phyloP scores from a whole-genome alignment of 2,888 invertebrate genomes.

The Terebella lapidaria region DNA sequence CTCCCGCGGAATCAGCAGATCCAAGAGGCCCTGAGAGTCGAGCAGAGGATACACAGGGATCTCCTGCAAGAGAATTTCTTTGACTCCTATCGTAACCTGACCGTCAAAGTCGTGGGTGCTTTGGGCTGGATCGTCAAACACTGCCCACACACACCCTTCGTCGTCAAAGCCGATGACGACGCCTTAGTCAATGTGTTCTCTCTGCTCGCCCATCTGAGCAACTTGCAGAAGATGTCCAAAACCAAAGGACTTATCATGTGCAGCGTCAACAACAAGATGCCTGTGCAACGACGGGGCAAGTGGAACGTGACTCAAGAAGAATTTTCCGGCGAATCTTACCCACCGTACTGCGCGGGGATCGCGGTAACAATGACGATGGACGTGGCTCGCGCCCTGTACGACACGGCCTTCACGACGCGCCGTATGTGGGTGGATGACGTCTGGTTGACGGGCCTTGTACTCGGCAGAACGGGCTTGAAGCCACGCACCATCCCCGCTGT shows the following conservation, averaged over 20 bases:
- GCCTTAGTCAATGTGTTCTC: slow-evolving; percentile 1
- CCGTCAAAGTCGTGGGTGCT: neutral
- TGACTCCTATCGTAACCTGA: neutral
- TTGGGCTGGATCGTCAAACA: neutral
- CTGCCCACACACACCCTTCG: neutral
- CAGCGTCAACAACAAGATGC: neutral
- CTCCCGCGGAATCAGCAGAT: neutral
- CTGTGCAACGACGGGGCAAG: neutral
- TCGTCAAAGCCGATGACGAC: slow-evolving; percentile 1
- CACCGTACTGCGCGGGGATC: slow-evolving; percentile 1
- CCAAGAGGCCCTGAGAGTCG: neutral
- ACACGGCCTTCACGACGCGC: neutral
- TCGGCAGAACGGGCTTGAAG: neutral
- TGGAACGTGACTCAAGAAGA: neutral
- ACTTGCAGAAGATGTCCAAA: neutral
- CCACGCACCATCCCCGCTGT: neutral
- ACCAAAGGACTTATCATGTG: neutral
- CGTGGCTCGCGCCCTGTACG: slow-evolving; percentile 1
- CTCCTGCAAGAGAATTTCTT: neutral
- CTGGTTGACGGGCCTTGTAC: neutral
- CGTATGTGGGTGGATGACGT: neutral
- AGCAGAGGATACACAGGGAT: neutral
- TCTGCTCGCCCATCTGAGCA: neutral
- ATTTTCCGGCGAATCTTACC: neutral
- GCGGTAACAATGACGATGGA: neutral